Evolutionary conservation across 2,113 vertebrate species (phyloP).

Genomic region (Thomomys bottae): DNA sequence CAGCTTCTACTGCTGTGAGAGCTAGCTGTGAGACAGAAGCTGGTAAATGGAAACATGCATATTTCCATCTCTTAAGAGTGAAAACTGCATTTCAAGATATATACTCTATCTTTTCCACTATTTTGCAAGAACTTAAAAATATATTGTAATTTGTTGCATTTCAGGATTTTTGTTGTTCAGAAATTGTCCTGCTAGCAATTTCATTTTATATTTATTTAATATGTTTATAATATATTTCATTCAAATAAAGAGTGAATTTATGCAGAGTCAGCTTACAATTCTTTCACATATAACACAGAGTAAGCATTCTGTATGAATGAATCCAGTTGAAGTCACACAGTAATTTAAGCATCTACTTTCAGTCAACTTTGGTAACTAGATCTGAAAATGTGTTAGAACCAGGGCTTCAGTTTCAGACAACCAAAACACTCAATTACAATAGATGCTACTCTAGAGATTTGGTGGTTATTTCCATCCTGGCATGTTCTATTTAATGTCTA

Average conservation of each 20-base stretch:
- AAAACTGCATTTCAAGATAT: not conserved
- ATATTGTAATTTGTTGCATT: not conserved
- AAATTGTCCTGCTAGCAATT: constrained; percentile 57
- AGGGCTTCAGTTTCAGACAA: constrained; percentile 66
- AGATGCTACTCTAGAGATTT: constrained; percentile 18
- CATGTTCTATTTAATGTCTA: constrained; percentile 21
- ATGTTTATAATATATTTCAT: constrained; percentile 10
- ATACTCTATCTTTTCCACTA: not conserved
- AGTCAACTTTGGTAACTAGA: constrained; percentile 72
- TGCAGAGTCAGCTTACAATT: constrained; percentile 72
- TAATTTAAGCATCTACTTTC: constrained; percentile 69
- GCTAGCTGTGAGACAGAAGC: not conserved
- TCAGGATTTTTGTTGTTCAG: too few species aligned
- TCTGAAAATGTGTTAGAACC: constrained; percentile 72
- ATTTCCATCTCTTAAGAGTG: constrained; percentile 33
- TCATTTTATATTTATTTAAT: not conserved
- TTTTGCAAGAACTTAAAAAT: constrained; percentile 1
- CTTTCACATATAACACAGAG: too few species aligned
- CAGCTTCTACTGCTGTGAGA: not conserved
- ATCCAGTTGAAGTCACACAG: not conserved
- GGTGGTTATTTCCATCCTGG: constrained; percentile 57
- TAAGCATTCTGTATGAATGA: constrained; percentile 58
- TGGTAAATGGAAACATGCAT: not conserved
- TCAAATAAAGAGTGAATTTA: constrained; percentile 66
- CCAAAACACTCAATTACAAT: constrained; percentile 73